Percentiles rank a stretch among this genome's conserved stretches.
phyloP scores from a whole-genome alignment of 1,140 invertebrate genomes.

The Vanessa tameamea region DNA sequence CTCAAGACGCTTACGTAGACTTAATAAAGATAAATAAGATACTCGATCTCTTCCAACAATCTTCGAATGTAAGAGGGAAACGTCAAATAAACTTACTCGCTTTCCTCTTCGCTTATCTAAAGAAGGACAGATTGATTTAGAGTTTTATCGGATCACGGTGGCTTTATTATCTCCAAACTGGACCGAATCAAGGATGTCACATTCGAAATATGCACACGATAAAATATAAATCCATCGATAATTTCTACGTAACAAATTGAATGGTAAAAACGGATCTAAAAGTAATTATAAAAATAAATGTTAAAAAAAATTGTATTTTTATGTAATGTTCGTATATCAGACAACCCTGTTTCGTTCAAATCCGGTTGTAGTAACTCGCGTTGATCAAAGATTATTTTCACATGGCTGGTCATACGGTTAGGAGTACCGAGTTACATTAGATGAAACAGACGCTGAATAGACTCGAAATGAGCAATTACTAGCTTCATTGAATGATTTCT shows the following conservation, averaged over 20 bases:
- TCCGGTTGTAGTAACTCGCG: conserved; percentile 6
- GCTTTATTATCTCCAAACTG: conserved; percentile 10
- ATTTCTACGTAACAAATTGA: too few relatives aligned
- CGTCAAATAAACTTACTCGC: conserved; percentile 9
- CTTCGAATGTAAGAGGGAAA: conserved; percentile 6
- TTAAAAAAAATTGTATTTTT: too few relatives aligned
- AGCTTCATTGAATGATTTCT: conserved; percentile 16
- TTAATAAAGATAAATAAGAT: conserved; percentile 9
- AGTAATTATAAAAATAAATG: too few relatives aligned
- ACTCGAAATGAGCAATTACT: conserved; percentile 21
- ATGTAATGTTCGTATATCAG: too few relatives aligned
- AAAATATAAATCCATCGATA: neutral
- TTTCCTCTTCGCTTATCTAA: conserved; percentile 15
- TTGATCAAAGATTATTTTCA: conserved; percentile 29
- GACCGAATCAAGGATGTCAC: neutral
- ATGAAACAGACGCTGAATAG: conserved; percentile 25
- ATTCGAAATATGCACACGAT: neutral
- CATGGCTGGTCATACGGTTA: conserved; percentile 19
- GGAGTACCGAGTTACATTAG: neutral
- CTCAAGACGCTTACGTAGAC: conserved; percentile 7
- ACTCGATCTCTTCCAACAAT: conserved; percentile 3
- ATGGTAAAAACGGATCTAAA: too few relatives aligned
- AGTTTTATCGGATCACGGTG: conserved; percentile 21
- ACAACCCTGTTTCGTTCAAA: conserved; percentile 8
- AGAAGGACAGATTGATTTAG: conserved; percentile 22